These are phyloP conservation scores for Saiga tatarica DNA, from an alignment of 2,113 vertebrate species.

Conservation along the genomic window DNA sequence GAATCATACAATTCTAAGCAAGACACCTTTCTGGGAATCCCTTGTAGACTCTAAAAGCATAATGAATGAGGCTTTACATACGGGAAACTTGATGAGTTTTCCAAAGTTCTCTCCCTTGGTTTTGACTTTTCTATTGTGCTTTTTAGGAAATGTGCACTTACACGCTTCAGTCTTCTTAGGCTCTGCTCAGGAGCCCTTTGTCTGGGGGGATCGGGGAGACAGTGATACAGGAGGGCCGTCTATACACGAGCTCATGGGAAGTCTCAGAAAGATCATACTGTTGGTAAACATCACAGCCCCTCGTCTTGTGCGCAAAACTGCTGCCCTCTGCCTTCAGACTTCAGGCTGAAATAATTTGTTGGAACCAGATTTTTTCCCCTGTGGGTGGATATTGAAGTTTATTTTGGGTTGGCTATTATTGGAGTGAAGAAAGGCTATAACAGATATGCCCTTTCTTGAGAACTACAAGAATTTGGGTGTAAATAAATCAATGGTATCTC, in stretches of 20 bases:
- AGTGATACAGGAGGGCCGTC: background rate
- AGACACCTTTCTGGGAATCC: constrained; percentile 24
- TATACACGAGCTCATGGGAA: background rate
- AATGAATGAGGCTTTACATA: constrained; percentile 44
- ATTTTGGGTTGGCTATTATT: constrained; percentile 72
- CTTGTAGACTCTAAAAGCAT: constrained; percentile 17
- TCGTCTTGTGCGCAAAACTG: constrained; percentile 37
- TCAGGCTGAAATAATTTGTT: constrained; percentile 77
- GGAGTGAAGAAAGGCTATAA: constrained; percentile 69
- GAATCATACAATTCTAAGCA: background rate
- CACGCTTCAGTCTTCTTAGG: background rate
- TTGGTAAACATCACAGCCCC: background rate
- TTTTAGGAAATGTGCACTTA: constrained; percentile 14
- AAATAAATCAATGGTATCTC: constrained; percentile 71
- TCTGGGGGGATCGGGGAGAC: background rate
- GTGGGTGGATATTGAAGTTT: constrained; percentile 67
- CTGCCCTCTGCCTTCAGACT: constrained; percentile 62
- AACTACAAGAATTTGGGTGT: constrained; percentile 70
- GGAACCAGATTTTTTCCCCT: constrained; percentile 56
- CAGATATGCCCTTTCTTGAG: constrained; percentile 70
- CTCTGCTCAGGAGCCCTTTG: background rate
- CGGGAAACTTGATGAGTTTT: constrained; percentile 25
- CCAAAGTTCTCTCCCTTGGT: background rate
- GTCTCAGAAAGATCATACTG: constrained; percentile 18
- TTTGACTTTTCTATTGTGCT: constrained; percentile 33